Evolutionary conservation across 1,140 invertebrate species (phyloP), one percentile per base, ranked within the genome.

Genomic region (Aphelenchoides avenae): DNA sequence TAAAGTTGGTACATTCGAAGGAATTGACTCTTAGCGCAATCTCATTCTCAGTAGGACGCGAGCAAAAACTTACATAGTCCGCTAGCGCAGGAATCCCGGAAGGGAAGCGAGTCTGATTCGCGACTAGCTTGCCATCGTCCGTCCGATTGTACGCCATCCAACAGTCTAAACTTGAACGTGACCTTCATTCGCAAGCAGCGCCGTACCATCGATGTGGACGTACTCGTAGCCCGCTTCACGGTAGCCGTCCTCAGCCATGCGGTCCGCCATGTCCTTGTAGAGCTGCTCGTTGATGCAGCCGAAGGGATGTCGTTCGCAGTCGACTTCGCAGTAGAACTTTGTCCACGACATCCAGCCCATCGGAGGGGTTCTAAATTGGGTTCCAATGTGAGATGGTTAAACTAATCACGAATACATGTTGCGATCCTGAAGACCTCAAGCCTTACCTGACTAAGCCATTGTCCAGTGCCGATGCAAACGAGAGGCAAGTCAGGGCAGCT

Each of bases 291-390:
- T 76, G 15, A 75, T 75, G 41, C 73, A 75, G 9, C 44, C 55
- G 26, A 51, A 48, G n/a, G 73, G 73, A 52, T 77, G 65, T 29
- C 53, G 58, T 15, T 29, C 48, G 57, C 91, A 95, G 78, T 94
- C 89, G 2, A 87, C 91, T 73, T 92, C 90, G 75, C 90, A 94
- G 49, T 89, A 82, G 78, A 91, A 94, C 58, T 89, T 79, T 70
- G 91, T 87, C 91, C 91, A 94, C 24, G 89, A 87, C 57, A 93
- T 82, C 89, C 90, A 94, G n/a, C 86, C 86, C 86, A 88, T 60
- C 26, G 57, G 57, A 26, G 57, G 57, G 2, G 56, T 60, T 62
- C 57, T 59, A n/a, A n/a, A n/a, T n/a, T n/a, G n/a, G n/a, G n/a
- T n/a, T n/a, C n/a, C n/a, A n/a, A n/a, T n/a, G n/a, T n/a, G n/a